Base-by-base conservation (phyloP, 2,113 vertebrate species). In the Bungarus multicinctus region DNA sequence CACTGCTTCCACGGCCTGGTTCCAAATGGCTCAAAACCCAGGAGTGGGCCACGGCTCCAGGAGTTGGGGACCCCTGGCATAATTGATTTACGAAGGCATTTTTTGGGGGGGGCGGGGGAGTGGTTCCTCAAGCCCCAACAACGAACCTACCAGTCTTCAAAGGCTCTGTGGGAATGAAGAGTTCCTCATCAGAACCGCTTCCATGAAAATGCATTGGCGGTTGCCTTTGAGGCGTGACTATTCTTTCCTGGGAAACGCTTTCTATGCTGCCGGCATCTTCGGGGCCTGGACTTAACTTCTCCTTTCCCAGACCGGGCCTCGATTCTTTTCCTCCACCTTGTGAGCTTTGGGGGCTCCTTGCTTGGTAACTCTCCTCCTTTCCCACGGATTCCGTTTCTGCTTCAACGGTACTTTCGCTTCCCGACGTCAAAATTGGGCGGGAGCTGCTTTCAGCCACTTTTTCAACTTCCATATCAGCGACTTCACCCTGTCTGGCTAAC, bases 71-170 rank as follows among this genome's bases (percentile, higher is more conserved):
- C 4, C 60, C 30, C 11, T n/a, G 60, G 30, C 30, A 16, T 2
- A 64, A 1, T 30, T 9, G 23, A 60, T 92, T 39, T 14, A 85
- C 10, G 20, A 43, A 34, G n/a, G n/a, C 0, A 25, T 14, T 22
- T 53, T 7, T n/a, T n/a, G n/a, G n/a, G 45, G 45, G 45, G 45
- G 4, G 4, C 4, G 4, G 3, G 45, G 45, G 45, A 5, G 45
- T 45, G 43, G 47, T 27, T 8, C 47, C 86, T 60, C 20, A 39
- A 74, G 30, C 7, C 87, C 93, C 64, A 5, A 0, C 25, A 69
- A 0, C 43, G 60, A 94, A 96, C 95, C 95, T 92, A 97, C 96
- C 5, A 50, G 5, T 89, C 94, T 2, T 1, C 69, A 90, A 22
- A 90, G 54, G 1, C 20, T 94, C 91, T 85, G 91, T 91, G 3